A percentile compares a stretch with the other conserved stretches of the same genome.
Conservation (phyloP, 2,888 invertebrate species). For the Heterodera filipjevi region DNA sequence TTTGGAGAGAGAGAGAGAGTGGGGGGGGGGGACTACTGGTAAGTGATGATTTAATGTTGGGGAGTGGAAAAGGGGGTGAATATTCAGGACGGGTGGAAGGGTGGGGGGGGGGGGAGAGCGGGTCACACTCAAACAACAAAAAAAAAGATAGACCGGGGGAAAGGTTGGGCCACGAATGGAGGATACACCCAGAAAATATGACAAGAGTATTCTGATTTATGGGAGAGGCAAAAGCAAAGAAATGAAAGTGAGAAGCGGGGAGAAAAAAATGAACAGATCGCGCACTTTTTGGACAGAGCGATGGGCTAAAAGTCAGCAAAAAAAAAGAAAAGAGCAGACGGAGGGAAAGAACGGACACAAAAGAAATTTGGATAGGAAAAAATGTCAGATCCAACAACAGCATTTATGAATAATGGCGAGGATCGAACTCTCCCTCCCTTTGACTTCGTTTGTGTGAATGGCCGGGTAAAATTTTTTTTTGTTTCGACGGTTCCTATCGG, state of each 20-base stretch:
- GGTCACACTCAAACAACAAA: background rate
- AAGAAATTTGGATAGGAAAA: no score
- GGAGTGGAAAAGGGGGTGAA: no score
- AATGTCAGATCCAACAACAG: no score
- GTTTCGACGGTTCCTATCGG: no score
- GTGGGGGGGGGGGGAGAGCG: background rate
- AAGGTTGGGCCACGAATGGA: background rate
- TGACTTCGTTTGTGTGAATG: no score
- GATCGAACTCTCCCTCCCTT: no score
- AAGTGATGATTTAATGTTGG: background rate
- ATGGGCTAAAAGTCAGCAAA: background rate
- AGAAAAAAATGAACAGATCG: background rate
- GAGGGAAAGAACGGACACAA: background rate
- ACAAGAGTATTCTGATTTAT: background rate
- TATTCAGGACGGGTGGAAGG: background rate
- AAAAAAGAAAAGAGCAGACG: background rate
- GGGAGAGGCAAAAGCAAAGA: background rate
- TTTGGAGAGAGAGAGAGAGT: background rate
- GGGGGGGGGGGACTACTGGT: no score
- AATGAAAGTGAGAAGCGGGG: background rate
- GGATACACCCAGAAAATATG: background rate
- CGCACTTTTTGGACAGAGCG: background rate
- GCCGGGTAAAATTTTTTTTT: no score
- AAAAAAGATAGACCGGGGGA: background rate
- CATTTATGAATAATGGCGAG: no score